Conservation (phyloP, 2,888 invertebrate genomes). For the Drosophila stalkeri region DNA sequence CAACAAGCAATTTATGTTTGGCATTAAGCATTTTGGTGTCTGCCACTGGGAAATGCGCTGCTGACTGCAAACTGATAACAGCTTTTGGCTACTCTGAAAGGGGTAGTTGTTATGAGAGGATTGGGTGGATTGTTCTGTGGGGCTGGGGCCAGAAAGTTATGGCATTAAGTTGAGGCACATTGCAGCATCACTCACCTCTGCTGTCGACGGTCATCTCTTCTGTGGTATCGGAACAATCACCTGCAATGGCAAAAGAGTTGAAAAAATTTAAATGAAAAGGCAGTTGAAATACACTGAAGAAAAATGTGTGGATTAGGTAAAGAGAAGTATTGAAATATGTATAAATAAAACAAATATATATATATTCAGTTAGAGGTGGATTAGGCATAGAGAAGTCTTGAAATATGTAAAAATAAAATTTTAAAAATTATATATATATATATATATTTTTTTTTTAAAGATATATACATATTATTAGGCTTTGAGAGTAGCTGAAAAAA, state of each 20-base stretch:
- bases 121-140: too few relatives aligned
- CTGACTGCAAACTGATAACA: slow-evolving; percentile 60
- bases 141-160: not conserved
- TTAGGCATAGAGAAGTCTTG: too few relatives aligned
- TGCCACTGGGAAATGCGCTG: slow-evolving; percentile 46
- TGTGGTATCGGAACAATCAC: slow-evolving; percentile 85
- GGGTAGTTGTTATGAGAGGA: not conserved
- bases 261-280: not conserved
- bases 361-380: too few relatives aligned
- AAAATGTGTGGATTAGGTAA: not conserved
- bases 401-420: too few relatives aligned
- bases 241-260: slow-evolving; percentile 66
- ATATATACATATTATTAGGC: too few relatives aligned
- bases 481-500: too few relatives aligned
- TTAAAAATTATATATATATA: too few relatives aligned
- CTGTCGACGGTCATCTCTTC: slow-evolving; percentile 85
- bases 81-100: slow-evolving; percentile 33
- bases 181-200: slow-evolving; percentile 80
- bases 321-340: not conserved
- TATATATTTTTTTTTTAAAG: too few relatives aligned
- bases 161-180: not conserved
- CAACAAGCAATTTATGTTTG: slow-evolving; percentile 66
- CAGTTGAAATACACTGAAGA: not conserved
- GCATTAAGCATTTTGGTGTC: slow-evolving; percentile 73
- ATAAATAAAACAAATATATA: too few relatives aligned